These are phyloP conservation scores for Rhinogobio ventralis DNA, from an alignment of 2,797 vertebrate genomes.

Conservation along the genomic window DNA sequence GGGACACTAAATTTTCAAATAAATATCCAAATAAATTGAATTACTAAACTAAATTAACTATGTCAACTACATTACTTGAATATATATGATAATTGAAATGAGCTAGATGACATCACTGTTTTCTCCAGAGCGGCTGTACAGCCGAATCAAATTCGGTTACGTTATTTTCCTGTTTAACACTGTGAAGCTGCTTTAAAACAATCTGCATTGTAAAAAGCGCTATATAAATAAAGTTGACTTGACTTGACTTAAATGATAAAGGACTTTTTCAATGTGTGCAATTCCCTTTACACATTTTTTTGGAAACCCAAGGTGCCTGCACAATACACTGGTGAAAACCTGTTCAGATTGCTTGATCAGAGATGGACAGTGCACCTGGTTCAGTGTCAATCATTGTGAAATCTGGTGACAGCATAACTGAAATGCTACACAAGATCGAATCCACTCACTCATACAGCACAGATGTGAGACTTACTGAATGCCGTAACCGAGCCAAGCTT, in stretches of 20 bases:
- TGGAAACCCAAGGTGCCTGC: neutral
- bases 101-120: too few species aligned
- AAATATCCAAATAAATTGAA: too few species aligned
- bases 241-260: neutral
- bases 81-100: too few species aligned
- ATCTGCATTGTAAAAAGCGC: too few species aligned
- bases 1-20: too few species aligned
- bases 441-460: neutral
- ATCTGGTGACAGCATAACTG: neutral
- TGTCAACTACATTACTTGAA: too few species aligned
- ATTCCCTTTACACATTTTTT: neutral
- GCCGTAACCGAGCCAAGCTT: neutral
- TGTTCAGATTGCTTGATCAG: neutral
- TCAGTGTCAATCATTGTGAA: neutral
- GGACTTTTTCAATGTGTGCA: neutral
- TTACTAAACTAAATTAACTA: too few species aligned
- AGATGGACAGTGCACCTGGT: neutral
- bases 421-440: neutral
- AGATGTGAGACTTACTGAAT: neutral
- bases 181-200: too few species aligned
- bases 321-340: neutral
- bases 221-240: too few species aligned
- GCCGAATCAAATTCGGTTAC: too few species aligned
- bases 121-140: too few species aligned
- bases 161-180: too few species aligned